A percentile compares a stretch with the other conserved stretches of the same genome.
These are phyloP conservation scores for Epinephelus malabaricus DNA, from an alignment of 2,797 vertebrate genomes.

Conservation along the genomic window DNA sequence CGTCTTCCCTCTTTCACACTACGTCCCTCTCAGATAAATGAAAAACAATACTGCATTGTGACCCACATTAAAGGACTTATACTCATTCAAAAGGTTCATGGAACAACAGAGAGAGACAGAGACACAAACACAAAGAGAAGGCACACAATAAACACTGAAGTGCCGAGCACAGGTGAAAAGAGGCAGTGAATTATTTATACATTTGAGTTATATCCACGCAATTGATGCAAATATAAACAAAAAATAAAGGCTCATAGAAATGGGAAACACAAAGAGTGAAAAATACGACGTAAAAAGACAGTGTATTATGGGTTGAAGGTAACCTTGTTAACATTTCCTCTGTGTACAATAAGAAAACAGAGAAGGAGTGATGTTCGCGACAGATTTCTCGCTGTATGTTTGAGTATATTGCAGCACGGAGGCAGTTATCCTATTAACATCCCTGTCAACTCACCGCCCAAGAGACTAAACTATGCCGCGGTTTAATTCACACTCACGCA, in stretches of 20 bases:
- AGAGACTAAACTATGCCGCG: conserved; percentile 5
- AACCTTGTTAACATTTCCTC: conserved; percentile 19
- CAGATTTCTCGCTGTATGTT: conserved; percentile 17
- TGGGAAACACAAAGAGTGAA: no score
- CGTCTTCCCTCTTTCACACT: conserved; percentile 34
- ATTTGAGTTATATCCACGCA: background rate
- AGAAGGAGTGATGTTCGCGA: background rate
- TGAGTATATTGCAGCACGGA: conserved; percentile 8
- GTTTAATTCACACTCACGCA: conserved; percentile 29
- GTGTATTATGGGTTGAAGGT: conserved; percentile 14
- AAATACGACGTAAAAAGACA: no score
- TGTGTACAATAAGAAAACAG: conserved; percentile 2
- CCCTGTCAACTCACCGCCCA: conserved; percentile 27
- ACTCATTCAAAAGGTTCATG: conserved; percentile 23
- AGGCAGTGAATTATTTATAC: conserved; percentile 5
- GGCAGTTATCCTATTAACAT: conserved; percentile 23
- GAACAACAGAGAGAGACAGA: background rate
- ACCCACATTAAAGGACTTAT: conserved; percentile 29
- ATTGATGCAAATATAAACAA: conserved; percentile 11
- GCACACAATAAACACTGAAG: conserved; percentile 10
- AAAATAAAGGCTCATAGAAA: background rate
- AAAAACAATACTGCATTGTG: conserved; percentile 41
- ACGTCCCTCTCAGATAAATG: conserved; percentile 16
- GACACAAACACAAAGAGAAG: conserved; percentile 17
- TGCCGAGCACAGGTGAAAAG: background rate